Conservation (phyloP, 2,113 vertebrate genomes). For the Campylomormyrus tamandua region DNA sequence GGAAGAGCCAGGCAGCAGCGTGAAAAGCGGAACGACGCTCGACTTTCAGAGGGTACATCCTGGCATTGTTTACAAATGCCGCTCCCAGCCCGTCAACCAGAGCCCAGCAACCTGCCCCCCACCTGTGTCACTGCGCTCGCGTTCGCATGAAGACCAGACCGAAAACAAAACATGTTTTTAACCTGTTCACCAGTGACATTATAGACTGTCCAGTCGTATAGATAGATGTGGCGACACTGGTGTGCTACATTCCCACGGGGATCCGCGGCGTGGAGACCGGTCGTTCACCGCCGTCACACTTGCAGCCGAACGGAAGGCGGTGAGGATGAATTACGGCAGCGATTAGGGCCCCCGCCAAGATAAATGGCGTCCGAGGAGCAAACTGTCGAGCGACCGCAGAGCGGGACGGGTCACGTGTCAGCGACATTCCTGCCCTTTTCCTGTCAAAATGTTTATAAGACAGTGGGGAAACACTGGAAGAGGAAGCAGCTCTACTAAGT, state of each 20-base stretch:
- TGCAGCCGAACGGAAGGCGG: neutral
- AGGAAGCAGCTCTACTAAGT: neutral
- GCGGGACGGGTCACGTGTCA: neutral
- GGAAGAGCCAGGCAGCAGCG: neutral
- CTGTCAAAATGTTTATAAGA: neutral
- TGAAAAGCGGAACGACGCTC: neutral
- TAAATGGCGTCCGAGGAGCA: too few relatives aligned
- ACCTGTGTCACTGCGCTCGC: neutral
- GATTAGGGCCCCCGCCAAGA: neutral
- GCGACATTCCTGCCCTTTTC: neutral
- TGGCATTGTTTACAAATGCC: neutral
- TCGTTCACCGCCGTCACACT: neutral
- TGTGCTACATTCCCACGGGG: neutral
- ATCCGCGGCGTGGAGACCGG: neutral
- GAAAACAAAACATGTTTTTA: neutral
- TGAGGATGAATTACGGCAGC: neutral
- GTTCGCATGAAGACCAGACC: neutral
- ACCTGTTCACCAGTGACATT: neutral
- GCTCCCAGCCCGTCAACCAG: neutral
- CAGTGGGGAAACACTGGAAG: neutral
- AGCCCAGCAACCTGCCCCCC: neutral
- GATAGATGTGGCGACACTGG: neutral
- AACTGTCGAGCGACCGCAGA: neutral
- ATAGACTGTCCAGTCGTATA: neutral
- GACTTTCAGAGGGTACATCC: neutral